Evolutionary conservation across 2,888 invertebrate genomes (phyloP).

Genomic region (Lypha dubia): DNA sequence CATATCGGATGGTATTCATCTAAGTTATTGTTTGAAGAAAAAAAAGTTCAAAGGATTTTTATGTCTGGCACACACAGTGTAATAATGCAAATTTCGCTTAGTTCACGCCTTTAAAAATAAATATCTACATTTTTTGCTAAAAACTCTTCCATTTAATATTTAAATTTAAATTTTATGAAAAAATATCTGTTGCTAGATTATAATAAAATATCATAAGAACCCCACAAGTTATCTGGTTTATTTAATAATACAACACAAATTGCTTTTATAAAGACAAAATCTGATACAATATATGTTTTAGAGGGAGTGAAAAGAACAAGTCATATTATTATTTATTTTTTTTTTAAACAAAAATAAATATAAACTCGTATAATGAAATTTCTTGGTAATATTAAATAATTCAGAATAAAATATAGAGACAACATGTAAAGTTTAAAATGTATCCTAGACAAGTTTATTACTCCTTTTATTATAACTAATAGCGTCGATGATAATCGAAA

Average conservation of each 20-base stretch:
- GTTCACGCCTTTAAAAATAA: too few species aligned
- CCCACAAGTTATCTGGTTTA: neutral
- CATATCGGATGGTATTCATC: too few species aligned
- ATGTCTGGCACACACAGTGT: too few species aligned
- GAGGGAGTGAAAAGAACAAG: constrained; percentile 1
- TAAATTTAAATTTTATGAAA: neutral
- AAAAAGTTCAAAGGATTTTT: too few species aligned
- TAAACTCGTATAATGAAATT: constrained; percentile 12
- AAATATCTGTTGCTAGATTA: neutral
- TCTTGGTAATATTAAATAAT: constrained; percentile 23
- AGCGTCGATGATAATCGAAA: neutral
- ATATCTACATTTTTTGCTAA: too few species aligned
- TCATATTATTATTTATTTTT: too few species aligned
- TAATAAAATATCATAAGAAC: neutral
- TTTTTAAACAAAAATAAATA: constrained; percentile 21
- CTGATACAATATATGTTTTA: constrained; percentile 36
- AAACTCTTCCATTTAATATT: too few species aligned
- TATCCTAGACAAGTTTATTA: neutral
- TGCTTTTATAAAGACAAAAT: constrained; percentile 4
- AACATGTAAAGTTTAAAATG: neutral
- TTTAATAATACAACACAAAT: constrained; percentile 7
- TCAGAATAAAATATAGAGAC: neutral
- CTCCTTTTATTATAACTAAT: neutral
- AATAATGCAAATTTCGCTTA: too few species aligned
- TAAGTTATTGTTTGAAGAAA: too few species aligned